Evolutionary conservation across 2,888 invertebrate genomes (phyloP).

Genomic region (Drosophila subsilvestris): DNA sequence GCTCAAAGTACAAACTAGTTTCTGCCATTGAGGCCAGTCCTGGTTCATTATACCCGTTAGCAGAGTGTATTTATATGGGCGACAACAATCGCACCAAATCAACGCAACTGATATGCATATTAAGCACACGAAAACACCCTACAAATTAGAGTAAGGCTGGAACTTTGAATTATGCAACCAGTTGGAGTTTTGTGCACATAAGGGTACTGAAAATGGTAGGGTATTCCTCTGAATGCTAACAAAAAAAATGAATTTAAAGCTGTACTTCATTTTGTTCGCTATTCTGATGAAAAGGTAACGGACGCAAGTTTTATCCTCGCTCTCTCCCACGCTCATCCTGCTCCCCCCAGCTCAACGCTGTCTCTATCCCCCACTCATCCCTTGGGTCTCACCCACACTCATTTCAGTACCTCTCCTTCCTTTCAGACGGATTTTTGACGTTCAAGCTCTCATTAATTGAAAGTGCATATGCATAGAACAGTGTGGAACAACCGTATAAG

Average conservation of each 20-base stretch:
- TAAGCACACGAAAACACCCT: constrained; percentile 38
- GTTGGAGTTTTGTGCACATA: constrained; percentile 18
- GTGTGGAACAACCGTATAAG: constrained; percentile 15
- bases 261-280: constrained; percentile 55
- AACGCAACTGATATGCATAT: constrained; percentile 47
- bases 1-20: no score
- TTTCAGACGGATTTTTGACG: constrained; percentile 1
- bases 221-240: constrained; percentile 4
- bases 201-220: constrained; percentile 9
- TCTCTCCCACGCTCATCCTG: constrained; percentile 19
- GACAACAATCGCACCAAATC: constrained; percentile 35
- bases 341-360: neutral
- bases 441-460: constrained; percentile 64
- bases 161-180: constrained; percentile 19
- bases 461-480: constrained; percentile 66
- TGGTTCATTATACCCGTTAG: no score
- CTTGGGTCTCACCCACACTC: neutral
- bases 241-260: neutral
- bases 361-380: constrained; percentile 8
- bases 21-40: no score
- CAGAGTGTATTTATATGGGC: neutral
- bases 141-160: neutral
- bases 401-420: neutral
- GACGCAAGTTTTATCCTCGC: constrained; percentile 66
- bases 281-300: constrained; percentile 74